These are phyloP conservation scores for Eudyptes chrysolophus DNA, from an alignment of 2,113 vertebrate genomes.

Conservation along the genomic window DNA sequence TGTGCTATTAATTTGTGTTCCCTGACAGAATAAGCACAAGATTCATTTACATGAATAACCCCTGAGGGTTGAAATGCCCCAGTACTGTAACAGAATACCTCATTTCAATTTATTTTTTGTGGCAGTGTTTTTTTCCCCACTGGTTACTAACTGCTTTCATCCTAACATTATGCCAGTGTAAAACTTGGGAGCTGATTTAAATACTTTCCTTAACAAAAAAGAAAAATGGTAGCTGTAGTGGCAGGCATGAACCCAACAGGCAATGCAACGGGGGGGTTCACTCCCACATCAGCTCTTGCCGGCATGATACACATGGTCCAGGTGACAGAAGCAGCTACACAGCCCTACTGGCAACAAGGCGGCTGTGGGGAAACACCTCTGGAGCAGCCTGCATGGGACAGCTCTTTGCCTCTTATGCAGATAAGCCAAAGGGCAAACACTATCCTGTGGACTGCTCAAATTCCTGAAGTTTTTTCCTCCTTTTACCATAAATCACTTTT, in stretches of 20 bases:
- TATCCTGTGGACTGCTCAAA: background rate
- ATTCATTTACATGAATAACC: slow-evolving; percentile 23
- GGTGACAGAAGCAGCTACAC: background rate
- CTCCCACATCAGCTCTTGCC: background rate
- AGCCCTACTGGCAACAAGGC: background rate
- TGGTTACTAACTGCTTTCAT: background rate
- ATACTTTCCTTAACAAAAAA: background rate
- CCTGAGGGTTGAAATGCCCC: background rate
- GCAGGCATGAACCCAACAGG: background rate
- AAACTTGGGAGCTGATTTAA: background rate
- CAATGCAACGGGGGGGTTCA: rapidly evolving
- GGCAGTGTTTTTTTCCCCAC: background rate
- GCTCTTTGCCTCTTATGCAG: background rate
- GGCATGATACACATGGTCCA: rapidly evolving
- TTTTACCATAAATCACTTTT: background rate
- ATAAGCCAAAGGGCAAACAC: rapidly evolving
- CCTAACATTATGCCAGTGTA: background rate
- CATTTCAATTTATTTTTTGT: slow-evolving; percentile 1
- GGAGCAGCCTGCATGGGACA: background rate
- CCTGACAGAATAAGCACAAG: slow-evolving; percentile 28
- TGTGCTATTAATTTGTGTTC: slow-evolving; percentile 13
- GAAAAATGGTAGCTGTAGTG: background rate
- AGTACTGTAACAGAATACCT: background rate
- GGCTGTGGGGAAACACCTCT: background rate
- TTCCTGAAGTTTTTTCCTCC: background rate